Evolutionary conservation across 2,888 invertebrate genomes (phyloP), one percentile per base, ranked within the genome.

Genomic region (Sphecodes monilicornis): DNA sequence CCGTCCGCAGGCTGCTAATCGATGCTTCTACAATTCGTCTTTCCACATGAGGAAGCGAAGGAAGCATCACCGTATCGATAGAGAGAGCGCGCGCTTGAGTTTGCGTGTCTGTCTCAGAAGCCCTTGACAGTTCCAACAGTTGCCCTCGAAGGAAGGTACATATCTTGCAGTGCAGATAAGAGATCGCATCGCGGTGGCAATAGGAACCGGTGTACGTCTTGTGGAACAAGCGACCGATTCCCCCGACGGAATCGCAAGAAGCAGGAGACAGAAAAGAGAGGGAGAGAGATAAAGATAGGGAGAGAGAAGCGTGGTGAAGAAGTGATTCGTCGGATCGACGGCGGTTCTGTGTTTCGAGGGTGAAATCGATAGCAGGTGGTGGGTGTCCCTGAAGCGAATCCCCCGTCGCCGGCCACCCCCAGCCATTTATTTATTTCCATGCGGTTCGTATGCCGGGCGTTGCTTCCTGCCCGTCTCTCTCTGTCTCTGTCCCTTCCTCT

Each of bases 361-460:
- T 74, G 76, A 83, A 83, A 83, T 85, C 83, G 83, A 80, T 83
- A 85, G 76, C 75, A 68, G 82, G 84, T 76, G 84, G 72, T 29
- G 76, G 60, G 50, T n/a, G 54, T 73, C 81, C 69, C 84, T 50
- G 66, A 70, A 77, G 81, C 77, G 71, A 76, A 80, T 50, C 41
- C 60, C 69, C 66, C 66, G 66, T 16, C 82, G 80, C 76, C 84
- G 75, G 66, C 86, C 83, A 69, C 85, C 90, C 88, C 82, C 64
- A n/a, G 29, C 70, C 89, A 91, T 93, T 93, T 93, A 93, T 93
- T 92, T 92, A 93, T 93, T 92, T 92, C 90, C 90, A 86, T 88
- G 90, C 86, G 88, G 87, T 89, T 87, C 86, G 89, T 88, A 90
- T 89, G 88, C 88, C 85, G 85, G 78, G 82, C 87, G 77, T 80